A percentile compares a stretch with the other conserved stretches of the same genome.
Conservation (phyloP, 2,797 vertebrate species). For the Acanthurus lineatus region DNA sequence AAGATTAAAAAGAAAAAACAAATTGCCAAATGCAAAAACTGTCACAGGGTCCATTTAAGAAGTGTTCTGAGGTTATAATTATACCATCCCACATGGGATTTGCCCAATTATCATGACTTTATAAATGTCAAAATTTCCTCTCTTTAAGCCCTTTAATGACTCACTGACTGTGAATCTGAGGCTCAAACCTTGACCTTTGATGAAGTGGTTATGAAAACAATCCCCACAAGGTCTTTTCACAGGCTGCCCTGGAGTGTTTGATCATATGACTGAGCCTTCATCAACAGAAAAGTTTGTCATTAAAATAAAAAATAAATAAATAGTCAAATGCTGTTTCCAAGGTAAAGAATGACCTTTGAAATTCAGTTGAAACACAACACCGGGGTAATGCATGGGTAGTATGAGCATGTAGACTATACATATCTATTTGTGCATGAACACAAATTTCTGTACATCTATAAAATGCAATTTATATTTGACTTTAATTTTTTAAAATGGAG, state of each 20-base stretch:
- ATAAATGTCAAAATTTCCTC: neutral
- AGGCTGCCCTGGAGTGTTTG: neutral
- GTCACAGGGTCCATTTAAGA: neutral
- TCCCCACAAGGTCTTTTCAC: neutral
- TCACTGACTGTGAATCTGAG: neutral
- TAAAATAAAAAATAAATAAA: neutral
- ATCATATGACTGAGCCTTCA: slow-evolving; percentile 1
- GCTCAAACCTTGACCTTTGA: slow-evolving; percentile 12
- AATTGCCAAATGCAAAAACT: neutral
- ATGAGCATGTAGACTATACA: too few species aligned
- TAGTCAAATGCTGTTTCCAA: neutral
- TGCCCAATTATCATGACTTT: neutral
- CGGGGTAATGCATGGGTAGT: too few species aligned
- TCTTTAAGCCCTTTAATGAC: neutral
- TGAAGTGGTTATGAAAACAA: neutral
- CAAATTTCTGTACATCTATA: too few species aligned
- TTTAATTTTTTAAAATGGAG: too few species aligned
- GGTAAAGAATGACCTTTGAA: slow-evolving; percentile 10
- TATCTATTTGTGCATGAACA: too few species aligned
- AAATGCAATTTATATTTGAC: too few species aligned
- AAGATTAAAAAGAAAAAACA: too few species aligned
- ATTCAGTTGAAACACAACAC: neutral
- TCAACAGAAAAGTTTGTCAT: neutral
- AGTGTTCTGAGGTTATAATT: neutral
- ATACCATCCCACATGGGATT: neutral